phyloP scores from a whole-genome alignment of 2,888 invertebrate genomes.

The Callosobruchus maculatus region DNA sequence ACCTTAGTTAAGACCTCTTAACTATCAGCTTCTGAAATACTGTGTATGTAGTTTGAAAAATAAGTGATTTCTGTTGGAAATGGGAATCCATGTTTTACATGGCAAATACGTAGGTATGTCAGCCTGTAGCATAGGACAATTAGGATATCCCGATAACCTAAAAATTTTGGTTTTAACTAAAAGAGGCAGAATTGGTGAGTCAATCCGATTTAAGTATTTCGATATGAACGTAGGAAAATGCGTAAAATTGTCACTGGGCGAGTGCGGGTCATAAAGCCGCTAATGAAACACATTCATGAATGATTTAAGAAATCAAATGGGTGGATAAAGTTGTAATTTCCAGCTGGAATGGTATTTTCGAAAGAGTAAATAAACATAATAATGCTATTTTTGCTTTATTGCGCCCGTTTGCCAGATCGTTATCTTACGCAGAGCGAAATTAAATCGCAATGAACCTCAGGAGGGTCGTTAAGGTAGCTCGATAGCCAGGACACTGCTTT shows the following conservation, averaged over 20 bases:
- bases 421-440: background rate
- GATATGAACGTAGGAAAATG: background rate
- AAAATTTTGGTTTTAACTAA: no score
- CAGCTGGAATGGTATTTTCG: background rate
- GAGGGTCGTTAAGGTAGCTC: background rate
- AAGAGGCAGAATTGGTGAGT: no score
- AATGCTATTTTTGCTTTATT: background rate
- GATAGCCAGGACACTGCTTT: background rate
- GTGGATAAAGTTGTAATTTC: conserved; percentile 1
- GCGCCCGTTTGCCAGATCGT: background rate
- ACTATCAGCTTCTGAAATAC: no score
- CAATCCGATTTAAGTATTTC: background rate
- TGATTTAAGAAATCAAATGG: conserved; percentile 1
- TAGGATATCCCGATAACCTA: no score
- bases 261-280: background rate
- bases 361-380: background rate
- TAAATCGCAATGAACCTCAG: background rate
- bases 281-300: background rate
- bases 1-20: no score
- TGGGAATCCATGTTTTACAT: no score
- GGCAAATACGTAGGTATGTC: no score
- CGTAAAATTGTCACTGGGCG: background rate
- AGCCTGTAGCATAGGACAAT: no score
- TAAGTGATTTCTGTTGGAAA: no score
- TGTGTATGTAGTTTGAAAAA: no score